Evolutionary conservation across 2,113 vertebrate species (phyloP), one percentile per base, ranked within the genome.

Genomic region (Amblyornis subalaris): DNA sequence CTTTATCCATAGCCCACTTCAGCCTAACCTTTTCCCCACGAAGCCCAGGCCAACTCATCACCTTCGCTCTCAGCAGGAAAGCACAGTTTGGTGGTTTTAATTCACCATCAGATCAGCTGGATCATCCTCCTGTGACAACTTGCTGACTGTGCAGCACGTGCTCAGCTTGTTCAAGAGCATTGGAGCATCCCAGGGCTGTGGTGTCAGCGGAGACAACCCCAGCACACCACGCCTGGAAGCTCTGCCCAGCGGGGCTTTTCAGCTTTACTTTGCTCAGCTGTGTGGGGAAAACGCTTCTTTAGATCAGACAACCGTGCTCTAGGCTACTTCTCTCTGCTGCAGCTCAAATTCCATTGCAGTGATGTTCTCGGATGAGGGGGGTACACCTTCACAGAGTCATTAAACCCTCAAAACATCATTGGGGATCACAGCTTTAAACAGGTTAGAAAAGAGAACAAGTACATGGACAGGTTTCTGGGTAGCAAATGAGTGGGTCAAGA

Each of bases 281-380:
- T 1, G 58, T 61, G 58, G 58, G 45, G 1, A 9, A 67, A 77
- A 61, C 6, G 0, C 54, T 72, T 17, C 62, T 31, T 48, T 61
- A 83, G 66, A 40, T 75, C 85, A 74, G 38, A 22, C 24, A 45
- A 9, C 29, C 81, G 29, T 0, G 31, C 91, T 88, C n/a, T 48
- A 60, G 66, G 74, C 78, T 62, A 23, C 60, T 45, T 53, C 38
- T 24, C 71, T 53, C 64, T 33, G 15, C 6, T 33, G 74, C 35
- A 51, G 70, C 33, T 35, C 5, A 1, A 67, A 69, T 6, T 25
- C 7, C 44, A 10, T 1, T 0, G 0, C n/a, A 40, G 87, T 13
- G 6, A 26, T n/a, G 12, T 12, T n/a, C 62, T 18, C 12, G 11
- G 35, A 36, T 25, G 29, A 12, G 36, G 22, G 77, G 38, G 19